Base-by-base conservation (phyloP, 2,888 invertebrate genomes). In the Oasisia sp. region DNA sequence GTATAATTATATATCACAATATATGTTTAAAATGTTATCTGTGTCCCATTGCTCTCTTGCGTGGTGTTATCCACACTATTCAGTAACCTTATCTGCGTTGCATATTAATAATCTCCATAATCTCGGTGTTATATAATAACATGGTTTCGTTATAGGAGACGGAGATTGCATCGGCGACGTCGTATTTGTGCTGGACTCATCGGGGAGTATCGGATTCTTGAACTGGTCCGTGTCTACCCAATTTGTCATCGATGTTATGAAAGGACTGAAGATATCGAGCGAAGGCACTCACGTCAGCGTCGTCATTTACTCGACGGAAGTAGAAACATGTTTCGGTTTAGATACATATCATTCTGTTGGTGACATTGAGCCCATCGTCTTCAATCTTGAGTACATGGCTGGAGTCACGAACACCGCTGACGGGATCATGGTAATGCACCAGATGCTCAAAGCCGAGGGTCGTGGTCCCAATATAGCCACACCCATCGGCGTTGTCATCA, bases 261-360 rank as follows among this genome's bases (percentile, higher is more conserved):
- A 74, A 74, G 74, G 74, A 74, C 74, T 74, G 74, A 74, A 74
- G 74, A n/a, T 74, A 19, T 74, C 74, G 74, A 74, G 27, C 19
- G 74, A 19, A 74, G 74, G 74, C 74, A 74, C 74, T 27, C 74
- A n/a, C 74, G 74, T 74, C 74, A 74, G 74, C 74, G 74, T 74
- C 7, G 74, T 74, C 74, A 74, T 74, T 19, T 74, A 74, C 27
- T 74, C 74, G 74, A 74, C 74, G 27, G 74, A 74, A 27, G 74
- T 74, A 27, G 74, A 74, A 74, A 74, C 74, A 19, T 74, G 74
- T 27, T 74, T 74, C 74, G 27, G 19, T 7, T n/a, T 74, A 27
- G n/a, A 19, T 1, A n/a, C 74, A 74, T 74, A 74, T 7, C 27
- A 19, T 74, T 74, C 74, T 19, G n/a, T 74, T 19, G 74, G 27